Evolutionary conservation across 1,140 invertebrate species (phyloP), one percentile per base, ranked within the genome.

Genomic region (Diuraphis noxia): DNA sequence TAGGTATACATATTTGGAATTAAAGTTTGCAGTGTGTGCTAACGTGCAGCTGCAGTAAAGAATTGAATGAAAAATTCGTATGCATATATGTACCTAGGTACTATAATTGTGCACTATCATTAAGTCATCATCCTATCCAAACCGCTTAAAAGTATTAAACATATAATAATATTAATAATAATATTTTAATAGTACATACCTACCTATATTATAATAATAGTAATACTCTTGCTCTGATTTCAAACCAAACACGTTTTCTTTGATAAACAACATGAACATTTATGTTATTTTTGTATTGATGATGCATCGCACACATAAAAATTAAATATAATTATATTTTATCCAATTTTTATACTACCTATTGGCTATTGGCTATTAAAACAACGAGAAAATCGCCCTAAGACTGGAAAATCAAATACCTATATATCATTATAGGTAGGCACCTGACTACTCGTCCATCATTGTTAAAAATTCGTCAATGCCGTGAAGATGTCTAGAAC

Each of bases 231-330:
- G 79, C 17, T 81, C 23, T 81, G 79, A 38, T 81, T 81, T 40
- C 25, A 81, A 81, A 81, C 36, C 2, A 21, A 81, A 81, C 79
- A 40, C 36, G 79, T 81, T 81, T 81, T 81, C 79, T 36, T 81
- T 38, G 79, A 25, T n/a, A 72, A 72, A 72, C 13, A n/a, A 72
- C 30, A n/a, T 17, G 17, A 72, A 63, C 2, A 63, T 63, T 63
- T n/a, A 63, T 72, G 56, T 72, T 72, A 72, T 72, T 72, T 63
- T 72, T n/a, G n/a, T 72, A n/a, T 72, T 72, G 30, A n/a, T n/a
- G n/a, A n/a, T 72, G 34, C 13, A 72, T 19, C n/a, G 1, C 17
- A 72, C n/a, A n/a, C 4, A 72, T 72, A 72, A 30, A n/a, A 2
- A 72, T n/a, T 10, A 72, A 13, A 72, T 72, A n/a, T 30, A 30